phyloP scores from a whole-genome alignment of 2,888 invertebrate genomes.

The Reticulitermes lucifugus region DNA sequence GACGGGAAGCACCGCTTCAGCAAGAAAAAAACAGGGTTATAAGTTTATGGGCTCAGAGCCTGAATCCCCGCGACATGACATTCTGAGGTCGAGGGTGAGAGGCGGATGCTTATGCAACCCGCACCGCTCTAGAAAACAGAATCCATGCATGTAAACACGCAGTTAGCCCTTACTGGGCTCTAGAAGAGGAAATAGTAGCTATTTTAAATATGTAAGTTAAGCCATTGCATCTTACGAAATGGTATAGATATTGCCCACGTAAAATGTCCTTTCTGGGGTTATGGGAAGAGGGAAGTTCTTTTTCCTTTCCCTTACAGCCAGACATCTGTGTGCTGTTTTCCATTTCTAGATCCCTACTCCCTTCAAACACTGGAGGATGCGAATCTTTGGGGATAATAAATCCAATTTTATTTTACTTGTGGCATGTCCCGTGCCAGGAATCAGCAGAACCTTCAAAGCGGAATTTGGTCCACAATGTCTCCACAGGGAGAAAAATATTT shows the following conservation, averaged over 20 bases:
- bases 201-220: conserved; percentile 46
- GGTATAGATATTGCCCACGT: conserved; percentile 58
- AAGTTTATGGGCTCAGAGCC: conserved; percentile 17
- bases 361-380: background rate
- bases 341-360: conserved; percentile 9
- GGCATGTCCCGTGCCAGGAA: conserved; percentile 19
- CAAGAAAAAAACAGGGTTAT: too few relatives aligned
- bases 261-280: conserved; percentile 55
- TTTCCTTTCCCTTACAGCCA: conserved; percentile 1
- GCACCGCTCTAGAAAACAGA: conserved; percentile 20
- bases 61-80: conserved; percentile 14
- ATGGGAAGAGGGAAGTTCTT: background rate
- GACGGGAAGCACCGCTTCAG: background rate
- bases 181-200: conserved; percentile 50
- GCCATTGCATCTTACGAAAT: conserved; percentile 42
- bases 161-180: conserved; percentile 34
- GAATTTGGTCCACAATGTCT: conserved; percentile 13
- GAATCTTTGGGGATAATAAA: conserved; percentile 29
- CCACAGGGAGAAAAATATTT: conserved; percentile 8
- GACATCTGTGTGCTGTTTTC: conserved; percentile 36
- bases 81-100: conserved; percentile 12
- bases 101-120: conserved; percentile 25
- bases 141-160: conserved; percentile 38
- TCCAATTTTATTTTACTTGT: conserved; percentile 27
- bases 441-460: background rate